These are phyloP conservation scores for Amphilophus citrinellus DNA, from an alignment of 2,113 vertebrate genomes.

Conservation along the genomic window DNA sequence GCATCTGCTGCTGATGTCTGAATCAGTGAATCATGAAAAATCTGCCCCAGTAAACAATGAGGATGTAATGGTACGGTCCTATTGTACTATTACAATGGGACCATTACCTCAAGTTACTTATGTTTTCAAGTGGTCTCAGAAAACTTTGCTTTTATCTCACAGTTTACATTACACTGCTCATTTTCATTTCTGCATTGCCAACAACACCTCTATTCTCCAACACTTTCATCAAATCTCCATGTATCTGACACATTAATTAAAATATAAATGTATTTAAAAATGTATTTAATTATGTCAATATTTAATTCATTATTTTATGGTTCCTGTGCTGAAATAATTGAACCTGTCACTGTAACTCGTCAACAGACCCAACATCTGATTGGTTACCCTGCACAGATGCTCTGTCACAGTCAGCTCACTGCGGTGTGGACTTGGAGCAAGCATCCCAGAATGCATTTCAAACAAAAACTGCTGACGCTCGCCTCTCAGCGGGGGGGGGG, in stretches of 20 bases:
- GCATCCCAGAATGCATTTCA: background rate
- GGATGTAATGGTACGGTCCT: background rate
- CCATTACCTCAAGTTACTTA: background rate
- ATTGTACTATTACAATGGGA: background rate
- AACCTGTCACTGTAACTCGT: background rate
- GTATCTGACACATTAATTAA: too few relatives aligned
- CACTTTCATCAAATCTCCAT: background rate
- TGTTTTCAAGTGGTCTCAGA: background rate
- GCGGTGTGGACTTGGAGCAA: background rate
- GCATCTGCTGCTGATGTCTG: background rate
- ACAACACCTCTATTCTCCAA: background rate
- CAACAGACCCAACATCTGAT: background rate
- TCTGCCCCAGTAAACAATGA: background rate
- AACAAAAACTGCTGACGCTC: background rate
- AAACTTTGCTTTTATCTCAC: background rate
- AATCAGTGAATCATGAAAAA: background rate
- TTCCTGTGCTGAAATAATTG: background rate
- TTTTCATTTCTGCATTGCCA: background rate
- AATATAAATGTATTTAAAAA: too few relatives aligned
- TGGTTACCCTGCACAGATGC: background rate
- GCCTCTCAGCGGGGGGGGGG: background rate
- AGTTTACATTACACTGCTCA: background rate
- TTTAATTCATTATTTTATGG: too few relatives aligned
- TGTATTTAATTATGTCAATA: too few relatives aligned
- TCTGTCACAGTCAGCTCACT: too few relatives aligned